Evolutionary conservation across 2,888 invertebrate species (phyloP).

Genomic region (Tetragonisca angustula): DNA sequence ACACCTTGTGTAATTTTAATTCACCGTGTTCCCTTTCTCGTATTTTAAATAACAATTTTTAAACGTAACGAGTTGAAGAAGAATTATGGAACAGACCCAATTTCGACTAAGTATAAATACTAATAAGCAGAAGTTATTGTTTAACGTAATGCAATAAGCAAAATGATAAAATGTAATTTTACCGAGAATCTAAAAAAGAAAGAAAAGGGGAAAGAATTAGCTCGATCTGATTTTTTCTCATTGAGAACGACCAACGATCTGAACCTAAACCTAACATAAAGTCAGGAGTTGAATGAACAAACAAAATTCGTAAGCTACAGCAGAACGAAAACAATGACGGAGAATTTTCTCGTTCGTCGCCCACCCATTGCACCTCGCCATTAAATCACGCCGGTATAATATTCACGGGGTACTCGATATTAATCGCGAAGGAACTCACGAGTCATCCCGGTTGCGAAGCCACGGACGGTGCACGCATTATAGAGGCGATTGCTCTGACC

Average conservation of each 20-base stretch:
- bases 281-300: no score
- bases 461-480: constrained; percentile 40
- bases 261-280: no score
- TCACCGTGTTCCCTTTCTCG: neutral
- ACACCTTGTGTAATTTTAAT: neutral
- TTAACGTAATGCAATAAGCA: no score
- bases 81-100: neutral
- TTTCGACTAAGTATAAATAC: neutral
- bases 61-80: neutral
- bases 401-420: constrained; percentile 41
- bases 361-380: neutral
- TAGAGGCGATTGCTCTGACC: constrained; percentile 63
- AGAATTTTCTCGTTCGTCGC: neutral
- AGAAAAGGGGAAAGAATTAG: no score
- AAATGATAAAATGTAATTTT: no score
- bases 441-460: constrained; percentile 35
- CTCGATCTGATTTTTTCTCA: no score
- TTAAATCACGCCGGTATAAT: constrained; percentile 8
- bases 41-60: neutral
- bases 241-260: no score
- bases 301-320: no score
- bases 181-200: no score
- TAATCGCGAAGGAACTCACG: constrained; percentile 34
- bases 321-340: no score
- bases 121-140: no score